phyloP scores from a whole-genome alignment of 2,888 invertebrate genomes.

The Exocentrus adspersus region DNA sequence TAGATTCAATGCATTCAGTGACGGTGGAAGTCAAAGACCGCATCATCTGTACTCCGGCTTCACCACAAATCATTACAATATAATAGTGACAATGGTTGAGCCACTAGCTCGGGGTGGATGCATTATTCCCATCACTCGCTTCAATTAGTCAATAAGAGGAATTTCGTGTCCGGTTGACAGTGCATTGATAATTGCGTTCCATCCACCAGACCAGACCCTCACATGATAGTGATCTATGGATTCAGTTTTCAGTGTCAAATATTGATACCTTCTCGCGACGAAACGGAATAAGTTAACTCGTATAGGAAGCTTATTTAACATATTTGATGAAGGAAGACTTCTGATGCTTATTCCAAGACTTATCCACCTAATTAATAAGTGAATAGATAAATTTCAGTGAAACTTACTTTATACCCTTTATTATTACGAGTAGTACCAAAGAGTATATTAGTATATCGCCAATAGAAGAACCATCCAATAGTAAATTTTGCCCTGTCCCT shows the following conservation, averaged over 20 bases:
- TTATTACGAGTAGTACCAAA: too few relatives aligned
- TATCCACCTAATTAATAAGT: too few relatives aligned
- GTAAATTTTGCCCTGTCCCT: too few relatives aligned
- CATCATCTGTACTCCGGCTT: conserved; percentile 25
- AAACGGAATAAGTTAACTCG: conserved; percentile 10
- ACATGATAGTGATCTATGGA: conserved; percentile 25
- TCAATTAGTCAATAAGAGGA: conserved; percentile 46
- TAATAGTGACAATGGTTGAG: conserved; percentile 31
- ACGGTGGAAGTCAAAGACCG: conserved; percentile 28
- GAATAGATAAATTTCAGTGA: too few relatives aligned
- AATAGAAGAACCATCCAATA: too few relatives aligned
- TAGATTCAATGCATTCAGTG: conserved; percentile 15
- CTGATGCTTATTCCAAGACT: too few relatives aligned
- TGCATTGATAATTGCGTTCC: conserved; percentile 40
- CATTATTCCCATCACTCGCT: conserved; percentile 36
- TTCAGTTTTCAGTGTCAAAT: conserved; percentile 21
- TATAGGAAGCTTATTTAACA: too few relatives aligned
- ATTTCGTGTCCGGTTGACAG: conserved; percentile 42
- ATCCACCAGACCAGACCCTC: conserved; percentile 10
- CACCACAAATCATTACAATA: conserved; percentile 40
- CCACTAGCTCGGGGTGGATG: conserved; percentile 17
- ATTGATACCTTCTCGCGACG: conserved; percentile 5
- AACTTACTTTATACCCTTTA: too few relatives aligned
- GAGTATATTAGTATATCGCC: too few relatives aligned
- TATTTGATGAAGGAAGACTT: too few relatives aligned